These are phyloP conservation scores for Melanogrammus aeglefinus DNA, from an alignment of 2,797 vertebrate species.

Conservation along the genomic window DNA sequence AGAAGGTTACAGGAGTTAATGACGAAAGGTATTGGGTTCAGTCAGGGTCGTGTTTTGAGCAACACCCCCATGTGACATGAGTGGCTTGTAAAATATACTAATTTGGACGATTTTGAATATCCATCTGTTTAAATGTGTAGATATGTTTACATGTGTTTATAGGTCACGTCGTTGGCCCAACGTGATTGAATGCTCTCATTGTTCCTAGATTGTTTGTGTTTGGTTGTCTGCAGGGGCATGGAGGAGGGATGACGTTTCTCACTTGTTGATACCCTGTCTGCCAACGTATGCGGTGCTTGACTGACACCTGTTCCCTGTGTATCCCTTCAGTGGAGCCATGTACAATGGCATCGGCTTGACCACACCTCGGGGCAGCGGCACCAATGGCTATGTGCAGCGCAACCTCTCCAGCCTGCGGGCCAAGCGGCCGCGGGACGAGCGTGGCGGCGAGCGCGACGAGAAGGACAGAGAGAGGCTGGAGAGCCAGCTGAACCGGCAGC, in stretches of 20 bases:
- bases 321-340: conserved; percentile 68
- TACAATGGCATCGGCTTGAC: conserved; percentile 94
- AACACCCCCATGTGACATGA: background rate
- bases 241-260: background rate
- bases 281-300: background rate
- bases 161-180: background rate
- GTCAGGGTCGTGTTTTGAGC: background rate
- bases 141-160: background rate
- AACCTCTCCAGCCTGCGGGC: conserved; percentile 88
- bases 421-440: conserved; percentile 82
- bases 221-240: background rate
- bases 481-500: conserved; percentile 85
- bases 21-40: background rate
- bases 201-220: background rate
- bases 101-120: background rate
- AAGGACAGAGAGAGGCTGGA: conserved; percentile 84
- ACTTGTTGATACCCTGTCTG: background rate
- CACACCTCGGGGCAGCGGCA: conserved; percentile 90
- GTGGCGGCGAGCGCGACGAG: conserved; percentile 76
- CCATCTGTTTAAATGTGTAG: background rate
- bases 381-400: conserved; percentile 92
- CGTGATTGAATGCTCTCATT: background rate
- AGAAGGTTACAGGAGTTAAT: background rate
- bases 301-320: background rate
- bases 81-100: background rate